Base-by-base conservation (phyloP, 2,113 vertebrate species). In the Monopterus albus region DNA sequence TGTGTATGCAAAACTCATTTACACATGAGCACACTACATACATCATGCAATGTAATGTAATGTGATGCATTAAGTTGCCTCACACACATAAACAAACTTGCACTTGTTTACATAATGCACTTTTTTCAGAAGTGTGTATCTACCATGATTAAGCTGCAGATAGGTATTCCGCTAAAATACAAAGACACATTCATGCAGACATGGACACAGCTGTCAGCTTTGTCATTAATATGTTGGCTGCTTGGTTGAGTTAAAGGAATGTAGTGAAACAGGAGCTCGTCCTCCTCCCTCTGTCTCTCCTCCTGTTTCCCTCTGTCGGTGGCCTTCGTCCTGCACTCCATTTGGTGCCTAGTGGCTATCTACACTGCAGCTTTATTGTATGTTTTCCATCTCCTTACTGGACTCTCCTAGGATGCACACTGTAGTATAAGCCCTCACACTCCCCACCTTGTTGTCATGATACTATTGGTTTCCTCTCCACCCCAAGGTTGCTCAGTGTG, bases 201-300 rank as follows among this genome's bases (percentile, higher is more conserved):
- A 66, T 26, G 39, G 50, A 38, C 23, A 42, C 26, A 79, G 69
- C 63, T 83, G 75, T 88, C 78, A 84, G 60, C 66, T 53, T 74
- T 82, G 73, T 84, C 74, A 78, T 75, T 83, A 79, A 86, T 88
- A 72, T 84, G 58, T 67, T 65, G 68, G 66, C 49, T 85, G 80
- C 79, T 82, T 83, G 74, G 72, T 82, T 83, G 77, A 77, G 83
- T 88, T 59, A 64, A 67, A 90, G 88, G 87, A 89, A 91, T 92
- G 82, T 66, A 75, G 52, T 88, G 84, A 89, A 91, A 91, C 67
- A 72, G 40, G 79, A 91, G 59, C 77, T 76, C 13, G 52, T 73
- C 58, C 60, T 76, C 66, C 58, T 52, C 45, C 40, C 35, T 60
- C 33, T 47, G 42, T 53, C 55, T 60, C 40, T 49, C 70, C 72